A percentile compares a stretch with the other conserved stretches of the same genome.
phyloP scores from a whole-genome alignment of 1,140 invertebrate species.

The Elysia chlorotica region DNA sequence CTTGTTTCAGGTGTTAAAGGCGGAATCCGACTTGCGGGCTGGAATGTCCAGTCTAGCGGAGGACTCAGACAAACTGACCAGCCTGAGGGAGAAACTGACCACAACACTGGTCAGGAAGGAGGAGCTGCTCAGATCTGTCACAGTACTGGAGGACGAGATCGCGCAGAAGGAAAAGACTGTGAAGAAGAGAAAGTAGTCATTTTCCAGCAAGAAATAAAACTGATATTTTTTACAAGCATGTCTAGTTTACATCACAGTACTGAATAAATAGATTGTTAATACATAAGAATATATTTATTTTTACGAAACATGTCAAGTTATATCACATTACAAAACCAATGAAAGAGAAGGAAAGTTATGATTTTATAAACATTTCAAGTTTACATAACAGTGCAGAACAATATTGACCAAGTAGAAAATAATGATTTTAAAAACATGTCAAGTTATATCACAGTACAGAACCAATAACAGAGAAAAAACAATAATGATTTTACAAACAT shows the following conservation, averaged over 20 bases:
- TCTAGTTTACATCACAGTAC: no score
- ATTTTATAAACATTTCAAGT: not conserved
- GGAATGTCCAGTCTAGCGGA: conserved; percentile 34
- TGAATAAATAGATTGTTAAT: not conserved
- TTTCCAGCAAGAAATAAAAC: not conserved
- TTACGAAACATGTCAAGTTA: not conserved
- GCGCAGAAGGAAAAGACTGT: conserved; percentile 46
- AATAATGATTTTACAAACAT: no score
- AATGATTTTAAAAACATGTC: no score
- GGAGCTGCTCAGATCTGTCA: conserved; percentile 40
- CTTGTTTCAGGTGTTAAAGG: conserved; percentile 39
- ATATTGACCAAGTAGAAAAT: no score
- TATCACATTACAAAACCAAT: no score
- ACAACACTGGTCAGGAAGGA: conserved; percentile 34
- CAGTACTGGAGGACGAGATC: conserved; percentile 41
- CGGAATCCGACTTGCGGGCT: conserved; percentile 39
- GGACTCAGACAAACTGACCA: conserved; percentile 21
- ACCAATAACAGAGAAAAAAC: no score
- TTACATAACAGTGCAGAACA: not conserved
- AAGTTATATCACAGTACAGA: no score
- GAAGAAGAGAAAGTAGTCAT: conserved; percentile 31
- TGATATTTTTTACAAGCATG: no score
- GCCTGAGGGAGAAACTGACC: conserved; percentile 35
- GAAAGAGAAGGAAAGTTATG: not conserved
- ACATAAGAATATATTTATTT: not conserved